These are phyloP conservation scores for Trachymyrmex septentrionalis DNA, from an alignment of 1,140 invertebrate genomes.

Conservation along the genomic window DNA sequence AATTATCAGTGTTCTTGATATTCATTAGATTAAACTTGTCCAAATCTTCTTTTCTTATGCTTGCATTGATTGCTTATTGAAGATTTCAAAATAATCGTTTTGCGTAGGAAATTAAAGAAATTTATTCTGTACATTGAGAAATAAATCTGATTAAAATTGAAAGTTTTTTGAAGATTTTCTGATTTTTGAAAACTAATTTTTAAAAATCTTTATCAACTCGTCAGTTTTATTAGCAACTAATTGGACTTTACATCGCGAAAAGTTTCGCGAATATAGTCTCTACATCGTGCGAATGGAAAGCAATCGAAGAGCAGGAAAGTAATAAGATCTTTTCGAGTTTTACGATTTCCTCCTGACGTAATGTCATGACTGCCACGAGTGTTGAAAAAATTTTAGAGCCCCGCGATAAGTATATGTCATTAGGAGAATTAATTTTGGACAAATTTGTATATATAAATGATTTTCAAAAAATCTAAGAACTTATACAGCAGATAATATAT, in stretches of 20 bases:
- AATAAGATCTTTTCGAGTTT: constrained; percentile 44
- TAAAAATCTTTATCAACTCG: neutral
- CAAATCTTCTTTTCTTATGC: neutral
- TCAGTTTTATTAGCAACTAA: constrained; percentile 22
- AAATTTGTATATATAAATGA: neutral
- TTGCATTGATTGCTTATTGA: neutral
- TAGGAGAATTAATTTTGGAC: neutral
- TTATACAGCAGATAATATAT: neutral
- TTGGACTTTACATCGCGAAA: neutral
- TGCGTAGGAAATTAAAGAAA: neutral
- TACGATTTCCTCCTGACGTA: constrained; percentile 48
- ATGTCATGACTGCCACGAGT: constrained; percentile 6
- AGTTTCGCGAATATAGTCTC: constrained; percentile 39
- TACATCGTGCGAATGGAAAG: constrained; percentile 17
- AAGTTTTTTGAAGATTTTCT: neutral
- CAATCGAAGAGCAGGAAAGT: constrained; percentile 44
- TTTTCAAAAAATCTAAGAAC: neutral
- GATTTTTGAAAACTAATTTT: neutral
- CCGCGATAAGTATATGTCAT: neutral
- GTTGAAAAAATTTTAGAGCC: constrained; percentile 17
- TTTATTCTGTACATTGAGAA: neutral
- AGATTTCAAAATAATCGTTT: neutral
- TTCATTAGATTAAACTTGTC: constrained; percentile 55
- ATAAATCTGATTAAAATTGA: constrained; percentile 12
- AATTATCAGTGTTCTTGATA: constrained; percentile 44